Evolutionary conservation across 2,888 invertebrate genomes (phyloP).

Genomic region (Prenolepis imparis): DNA sequence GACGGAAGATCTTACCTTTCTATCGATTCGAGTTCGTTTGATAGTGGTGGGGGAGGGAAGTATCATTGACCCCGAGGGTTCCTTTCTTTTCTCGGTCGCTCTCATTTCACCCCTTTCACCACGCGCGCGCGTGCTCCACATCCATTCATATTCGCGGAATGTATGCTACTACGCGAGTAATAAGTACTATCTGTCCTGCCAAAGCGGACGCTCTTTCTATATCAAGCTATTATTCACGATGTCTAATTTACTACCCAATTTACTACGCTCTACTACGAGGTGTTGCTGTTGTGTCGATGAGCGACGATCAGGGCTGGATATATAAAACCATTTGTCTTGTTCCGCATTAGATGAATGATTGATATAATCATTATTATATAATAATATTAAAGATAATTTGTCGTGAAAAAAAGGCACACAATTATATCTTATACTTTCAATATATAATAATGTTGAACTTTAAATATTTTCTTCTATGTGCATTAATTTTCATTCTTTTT

Average conservation of each 20-base stretch:
- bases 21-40: background rate
- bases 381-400: too few species aligned
- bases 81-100: slow-evolving; percentile 46
- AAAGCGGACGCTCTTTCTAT: slow-evolving; percentile 28
- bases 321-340: background rate
- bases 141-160: slow-evolving; percentile 46
- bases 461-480: too few species aligned
- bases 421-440: too few species aligned
- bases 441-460: too few species aligned
- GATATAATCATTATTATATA: background rate
- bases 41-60: background rate
- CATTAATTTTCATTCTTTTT: too few species aligned
- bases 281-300: background rate
- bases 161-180: slow-evolving; percentile 13
- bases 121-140: slow-evolving; percentile 25
- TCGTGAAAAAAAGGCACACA: too few species aligned
- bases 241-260: slow-evolving; percentile 51
- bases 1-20: background rate
- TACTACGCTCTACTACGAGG: slow-evolving; percentile 35
- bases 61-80: slow-evolving; percentile 19
- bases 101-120: slow-evolving; percentile 42
- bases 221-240: slow-evolving; percentile 37
- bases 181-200: slow-evolving; percentile 52
- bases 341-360: background rate
- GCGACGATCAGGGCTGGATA: background rate